Base-by-base conservation (phyloP, 2,797 vertebrate genomes). In the Gymnocypris eckloni region DNA sequence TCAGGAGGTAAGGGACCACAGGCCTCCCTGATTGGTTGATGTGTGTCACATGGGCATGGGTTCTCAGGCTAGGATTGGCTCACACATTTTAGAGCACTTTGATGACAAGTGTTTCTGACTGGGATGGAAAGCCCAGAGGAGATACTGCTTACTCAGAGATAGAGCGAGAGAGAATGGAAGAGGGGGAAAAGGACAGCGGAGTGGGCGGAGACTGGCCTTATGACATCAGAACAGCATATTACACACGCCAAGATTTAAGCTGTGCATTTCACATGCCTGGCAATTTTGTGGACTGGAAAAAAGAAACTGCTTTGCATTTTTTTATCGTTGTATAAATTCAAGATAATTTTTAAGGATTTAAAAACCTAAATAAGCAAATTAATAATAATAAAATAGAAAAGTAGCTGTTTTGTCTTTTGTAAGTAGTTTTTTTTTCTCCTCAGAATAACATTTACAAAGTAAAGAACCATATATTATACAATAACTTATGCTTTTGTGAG, bases 71-170 rank as follows among this genome's bases (percentile, higher is more conserved):
- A 0, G 89, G 86, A 95, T 95, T 95, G 94, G 94, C 89, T 93
- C 92, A 89, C 93, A 94, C 93, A 90, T 94, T 93, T 94, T 93
- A 92, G 52, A 93, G 90, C 90, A 91, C 89, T 93, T 92, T 95
- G 94, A 96, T 91, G 93, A 90, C 91, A 93, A 95, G 93, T 91
- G 88, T 91, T 95, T 94, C 90, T 96, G 95, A 95, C 94, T 93
- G 92, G 92, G 92, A 90, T 93, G 88, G 89, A 92, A 93, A 94
- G 81, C 81, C 91, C 89, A 91, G 91, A 93, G 93, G 92, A 83
- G 76, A 93, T 45, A 41, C 91, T 93, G 94, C n/a, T 69, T 48
- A 83, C 67, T 64, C 48, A 77, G 79, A 71, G 41, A 48, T 20
- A 56, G 50, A 73, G 59, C n/a, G 22, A 72, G 48, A 75, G 16